Evolutionary conservation across 2,113 vertebrate species (phyloP), one percentile per base, ranked within the genome.

Genomic region (Nycticebus coucang): DNA sequence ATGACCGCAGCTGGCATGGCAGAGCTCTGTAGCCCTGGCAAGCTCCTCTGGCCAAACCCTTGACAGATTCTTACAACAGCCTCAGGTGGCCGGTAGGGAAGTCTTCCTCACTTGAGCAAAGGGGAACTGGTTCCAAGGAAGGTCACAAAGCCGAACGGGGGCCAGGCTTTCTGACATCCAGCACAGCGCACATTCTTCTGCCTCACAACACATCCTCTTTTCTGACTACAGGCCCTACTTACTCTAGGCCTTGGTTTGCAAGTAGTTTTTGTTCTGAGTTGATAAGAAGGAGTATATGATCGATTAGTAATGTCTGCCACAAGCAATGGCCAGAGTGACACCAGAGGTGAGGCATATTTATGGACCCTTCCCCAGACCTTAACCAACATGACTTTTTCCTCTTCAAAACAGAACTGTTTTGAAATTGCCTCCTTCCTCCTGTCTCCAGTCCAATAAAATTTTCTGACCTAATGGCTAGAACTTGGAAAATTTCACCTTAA

Each of bases 391-490:
- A n/a, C 37, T 85, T 91, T 87, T 83, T 72, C 79, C 87, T 77
- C 83, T 91, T 87, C 84, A 91, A 78, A 94, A 94, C 75, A 93
- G 87, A 96, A 81, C 71, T 37, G 19, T 91, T 86, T 93, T 96
- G 93, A 96, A 95, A 95, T 93, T 75, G 77, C 83, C n/a, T 94
- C 86, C 93, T 93, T 97, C 83, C 80, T 89, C 69, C 69, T 77
- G 21, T 88, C 79, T 94, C 74, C 60, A 59, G 28, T 72, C 87
- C 93, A 94, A 87, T 97, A 97, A 95, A 94, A 96, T 95, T 66
- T 97, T 94, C 96, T 94, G 95, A 94, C 69, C 83, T 93, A 95
- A 95, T 81, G 89, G 89, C 79, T 79, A 96, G 89, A 85, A 94
- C 91, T 95, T 95, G 35, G 91, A 64, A 93, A 95, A 94, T 94